Evolutionary conservation across 2,113 vertebrate species (phyloP), one percentile per base, ranked within the genome.

Genomic region (Corydoras sp.): DNA sequence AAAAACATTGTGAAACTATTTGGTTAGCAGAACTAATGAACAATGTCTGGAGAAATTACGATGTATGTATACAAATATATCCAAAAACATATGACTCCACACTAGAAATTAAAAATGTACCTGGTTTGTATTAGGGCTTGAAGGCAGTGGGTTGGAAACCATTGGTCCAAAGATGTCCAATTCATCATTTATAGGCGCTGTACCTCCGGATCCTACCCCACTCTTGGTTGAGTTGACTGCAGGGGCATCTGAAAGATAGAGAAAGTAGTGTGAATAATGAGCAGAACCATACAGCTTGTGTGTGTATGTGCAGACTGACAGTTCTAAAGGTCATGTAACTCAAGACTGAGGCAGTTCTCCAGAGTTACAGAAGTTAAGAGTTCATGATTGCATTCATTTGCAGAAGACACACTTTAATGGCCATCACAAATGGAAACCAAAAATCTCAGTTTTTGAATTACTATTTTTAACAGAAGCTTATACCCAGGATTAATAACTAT

Each of bases 151-250:
- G 83, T 99, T 98, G 75, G 95, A 98, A 54, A 98, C 93, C 97
- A 99, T 98, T 43, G 95, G 97, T 74, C 96, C 96, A 68, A 98
- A 98, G 84, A 99, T 95, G 86, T 98, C 96, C 79, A 98, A 81
- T 74, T 99, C 95, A 72, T 97, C 93, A 30, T 73, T 88, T 77
- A 93, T 83, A 5, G 91, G 77, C 73, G 88, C 80, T 50, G 82
- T 82, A n/a, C 80, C 24, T 65, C 81, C 64, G 10, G 86, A 74
- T 76, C 81, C 87, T 64, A 88, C 77, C 32, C 83, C 92, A 68
- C 88, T 89, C 14, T 88, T 94, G 77, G 90, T 70, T 72, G 88
- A 75, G 75, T 89, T 90, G 31, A 82, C 76, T 15, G 90, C 82
- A 73, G 93, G 95, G 74, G 89, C 88, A 88, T 97, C 95, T 97